A percentile compares a stretch with the other conserved stretches of the same genome.
Evolutionary conservation across 2,797 vertebrate species (phyloP).

Genomic region (Numenius phaeopus): DNA sequence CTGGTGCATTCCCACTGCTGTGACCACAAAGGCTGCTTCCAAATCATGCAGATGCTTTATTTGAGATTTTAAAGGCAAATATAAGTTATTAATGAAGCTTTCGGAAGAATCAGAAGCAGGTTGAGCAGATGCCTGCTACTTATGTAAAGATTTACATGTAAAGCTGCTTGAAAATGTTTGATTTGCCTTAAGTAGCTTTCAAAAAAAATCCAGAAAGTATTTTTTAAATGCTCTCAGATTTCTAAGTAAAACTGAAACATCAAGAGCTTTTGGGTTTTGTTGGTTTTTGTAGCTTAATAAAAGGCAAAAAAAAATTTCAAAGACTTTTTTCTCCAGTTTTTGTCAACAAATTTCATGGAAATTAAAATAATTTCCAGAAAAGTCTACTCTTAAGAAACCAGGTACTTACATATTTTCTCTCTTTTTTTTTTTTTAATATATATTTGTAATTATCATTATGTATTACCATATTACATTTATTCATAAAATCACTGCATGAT

Average conservation of each 20-base stretch:
- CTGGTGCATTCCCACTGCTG: neutral
- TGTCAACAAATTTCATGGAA: constrained; percentile 15
- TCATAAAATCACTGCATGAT: constrained; percentile 44
- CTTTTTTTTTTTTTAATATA: neutral
- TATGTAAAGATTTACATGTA: neutral
- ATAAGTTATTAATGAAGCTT: neutral
- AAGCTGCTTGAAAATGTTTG: constrained; percentile 11
- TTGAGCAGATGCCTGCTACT: neutral
- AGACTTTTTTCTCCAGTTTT: neutral
- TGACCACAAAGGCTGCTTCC: neutral
- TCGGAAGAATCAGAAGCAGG: neutral
- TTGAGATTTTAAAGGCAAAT: neutral
- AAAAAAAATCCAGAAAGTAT: neutral
- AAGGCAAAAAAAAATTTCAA: neutral
- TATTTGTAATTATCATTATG: constrained; percentile 21
- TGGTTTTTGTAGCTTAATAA: neutral
- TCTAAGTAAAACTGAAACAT: neutral
- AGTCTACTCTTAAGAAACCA: neutral
- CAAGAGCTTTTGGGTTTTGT: neutral
- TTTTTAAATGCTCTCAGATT: neutral
- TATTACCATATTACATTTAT: constrained; percentile 40
- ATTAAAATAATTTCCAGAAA: constrained; percentile 2
- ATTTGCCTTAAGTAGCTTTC: neutral
- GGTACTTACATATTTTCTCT: neutral
- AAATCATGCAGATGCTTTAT: neutral